Evolutionary conservation across 2,888 invertebrate species (phyloP).

Genomic region (Epiblema foenella): DNA sequence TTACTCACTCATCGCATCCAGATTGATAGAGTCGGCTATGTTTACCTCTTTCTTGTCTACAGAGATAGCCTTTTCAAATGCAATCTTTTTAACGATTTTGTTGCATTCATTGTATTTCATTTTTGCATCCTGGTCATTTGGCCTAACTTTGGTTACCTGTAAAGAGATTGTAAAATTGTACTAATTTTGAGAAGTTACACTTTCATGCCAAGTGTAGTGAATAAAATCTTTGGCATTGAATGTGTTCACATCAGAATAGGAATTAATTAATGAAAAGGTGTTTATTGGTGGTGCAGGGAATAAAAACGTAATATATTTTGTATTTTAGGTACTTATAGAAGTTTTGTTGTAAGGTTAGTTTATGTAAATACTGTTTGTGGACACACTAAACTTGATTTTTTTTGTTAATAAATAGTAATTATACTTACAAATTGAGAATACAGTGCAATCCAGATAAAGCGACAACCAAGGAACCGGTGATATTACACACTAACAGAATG

Average conservation of each 20-base stretch:
- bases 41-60: conserved; percentile 95
- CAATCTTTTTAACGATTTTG: conserved; percentile 97
- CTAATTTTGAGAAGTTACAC: too few species aligned
- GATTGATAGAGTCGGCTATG: conserved; percentile 94
- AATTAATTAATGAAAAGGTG: too few species aligned
- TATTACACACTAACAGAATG: too few species aligned
- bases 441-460: too few species aligned
- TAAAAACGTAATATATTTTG: not conserved
- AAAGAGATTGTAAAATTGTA: conserved; percentile 49
- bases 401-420: too few species aligned
- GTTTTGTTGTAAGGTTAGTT: not conserved
- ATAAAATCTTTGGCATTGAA: too few species aligned
- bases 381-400: too few species aligned
- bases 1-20: conserved; percentile 94
- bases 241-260: too few species aligned
- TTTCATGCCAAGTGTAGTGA: too few species aligned
- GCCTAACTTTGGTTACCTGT: conserved; percentile 95
- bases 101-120: conserved; percentile 96
- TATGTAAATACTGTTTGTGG: not conserved
- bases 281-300: too few species aligned
- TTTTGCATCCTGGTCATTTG: conserved; percentile 97
- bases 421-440: too few species aligned
- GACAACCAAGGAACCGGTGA: too few species aligned
- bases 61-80: conserved; percentile 98
- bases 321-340: not conserved